These are phyloP conservation scores for Amphimallon solstitiale DNA, from an alignment of 2,888 invertebrate genomes.

Conservation along the genomic window DNA sequence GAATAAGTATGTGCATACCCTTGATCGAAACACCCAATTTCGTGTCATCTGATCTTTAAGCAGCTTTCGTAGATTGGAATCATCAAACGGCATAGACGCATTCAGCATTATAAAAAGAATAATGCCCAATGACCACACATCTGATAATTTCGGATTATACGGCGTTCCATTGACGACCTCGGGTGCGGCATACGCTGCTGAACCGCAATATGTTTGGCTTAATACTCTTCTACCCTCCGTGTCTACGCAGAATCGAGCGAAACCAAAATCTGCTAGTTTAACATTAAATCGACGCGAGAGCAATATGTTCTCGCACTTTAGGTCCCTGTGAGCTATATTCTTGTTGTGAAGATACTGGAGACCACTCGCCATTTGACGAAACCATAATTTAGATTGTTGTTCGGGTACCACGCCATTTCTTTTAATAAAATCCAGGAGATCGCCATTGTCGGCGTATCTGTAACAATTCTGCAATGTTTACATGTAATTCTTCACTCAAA, in stretches of 20 bases:
- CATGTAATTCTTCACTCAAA: no score
- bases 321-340: conserved; percentile 88
- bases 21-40: conserved; percentile 79
- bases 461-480: conserved; percentile 8
- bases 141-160: conserved; percentile 88
- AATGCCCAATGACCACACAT: conserved; percentile 93
- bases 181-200: conserved; percentile 95
- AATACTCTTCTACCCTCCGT: conserved; percentile 78
- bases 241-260: conserved; percentile 84
- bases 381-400: conserved; percentile 84
- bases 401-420: conserved; percentile 81
- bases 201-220: conserved; percentile 95
- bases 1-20: conserved; percentile 61
- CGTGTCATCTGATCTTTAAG: conserved; percentile 85
- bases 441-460: conserved; percentile 86
- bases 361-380: conserved; percentile 85
- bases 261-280: conserved; percentile 94
- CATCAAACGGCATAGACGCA: conserved; percentile 94
- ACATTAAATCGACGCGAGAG: conserved; percentile 86
- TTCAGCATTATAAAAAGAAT: conserved; percentile 95
- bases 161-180: conserved; percentile 89
- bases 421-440: conserved; percentile 85
- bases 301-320: conserved; percentile 94
- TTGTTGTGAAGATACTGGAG: conserved; percentile 84
- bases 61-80: conserved; percentile 83